Conservation (phyloP, 53 echinoderm and acorn worm species). For the Luidia sarsii region DNA sequence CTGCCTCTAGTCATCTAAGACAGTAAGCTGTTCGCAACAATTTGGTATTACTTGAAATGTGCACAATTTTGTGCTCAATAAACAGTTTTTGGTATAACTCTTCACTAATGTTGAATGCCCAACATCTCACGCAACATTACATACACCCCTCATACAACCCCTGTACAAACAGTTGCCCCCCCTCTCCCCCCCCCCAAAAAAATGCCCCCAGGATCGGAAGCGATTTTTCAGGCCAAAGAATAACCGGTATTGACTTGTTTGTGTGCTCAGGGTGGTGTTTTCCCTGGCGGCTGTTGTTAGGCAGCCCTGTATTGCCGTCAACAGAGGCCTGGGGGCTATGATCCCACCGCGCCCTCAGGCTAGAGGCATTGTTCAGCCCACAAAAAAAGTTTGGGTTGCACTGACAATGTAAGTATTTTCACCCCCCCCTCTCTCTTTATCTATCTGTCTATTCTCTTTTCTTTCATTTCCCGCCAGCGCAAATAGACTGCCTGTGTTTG, state of each 20-base stretch:
- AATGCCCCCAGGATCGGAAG: conserved; percentile 8
- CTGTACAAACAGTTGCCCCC: no score
- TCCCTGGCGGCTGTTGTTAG: background rate
- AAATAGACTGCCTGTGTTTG: no score
- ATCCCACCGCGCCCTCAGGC: no score
- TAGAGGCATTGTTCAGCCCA: conserved; percentile 8
- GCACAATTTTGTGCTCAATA: no score
- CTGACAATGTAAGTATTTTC: background rate
- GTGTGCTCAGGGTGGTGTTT: conserved; percentile 7
- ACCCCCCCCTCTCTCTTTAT: background rate
- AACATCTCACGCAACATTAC: background rate
- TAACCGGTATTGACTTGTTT: conserved; percentile 22
- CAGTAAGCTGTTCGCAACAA: no score
- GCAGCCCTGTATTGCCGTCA: conserved; percentile 11
- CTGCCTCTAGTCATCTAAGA: no score
- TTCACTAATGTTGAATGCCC: background rate
- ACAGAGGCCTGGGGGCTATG: background rate
- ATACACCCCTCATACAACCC: no score
- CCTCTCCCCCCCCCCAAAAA: no score
- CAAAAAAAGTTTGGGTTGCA: conserved; percentile 30
- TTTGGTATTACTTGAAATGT: no score
- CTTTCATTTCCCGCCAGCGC: background rate
- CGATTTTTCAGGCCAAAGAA: background rate
- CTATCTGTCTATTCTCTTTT: background rate
- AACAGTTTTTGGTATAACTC: no score